These are phyloP conservation scores for Scolopax mira DNA, from an alignment of 2,113 vertebrate genomes.

Conservation along the genomic window DNA sequence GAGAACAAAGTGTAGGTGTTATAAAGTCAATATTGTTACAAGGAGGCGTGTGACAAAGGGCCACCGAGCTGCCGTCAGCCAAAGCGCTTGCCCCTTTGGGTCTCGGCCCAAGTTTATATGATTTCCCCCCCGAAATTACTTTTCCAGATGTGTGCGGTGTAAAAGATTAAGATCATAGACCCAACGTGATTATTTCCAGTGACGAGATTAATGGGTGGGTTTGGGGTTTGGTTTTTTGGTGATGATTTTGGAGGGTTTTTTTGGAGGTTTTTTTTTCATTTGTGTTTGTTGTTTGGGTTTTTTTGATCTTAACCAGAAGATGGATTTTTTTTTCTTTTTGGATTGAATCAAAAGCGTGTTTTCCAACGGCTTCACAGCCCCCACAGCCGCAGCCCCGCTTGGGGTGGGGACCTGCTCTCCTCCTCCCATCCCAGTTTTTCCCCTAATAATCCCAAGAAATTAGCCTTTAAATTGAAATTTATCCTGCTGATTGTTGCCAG, in stretches of 20 bases:
- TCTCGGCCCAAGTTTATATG: too few species aligned
- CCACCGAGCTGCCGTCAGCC: neutral
- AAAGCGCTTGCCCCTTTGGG: rapidly evolving
- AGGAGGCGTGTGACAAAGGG: slow-evolving; percentile 58
- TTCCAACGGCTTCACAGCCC: neutral
- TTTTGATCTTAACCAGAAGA: neutral
- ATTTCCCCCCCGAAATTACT: neutral
- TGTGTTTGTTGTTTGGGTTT: too few species aligned
- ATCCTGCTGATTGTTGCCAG: neutral
- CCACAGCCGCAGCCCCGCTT: neutral
- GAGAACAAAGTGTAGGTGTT: slow-evolving; percentile 60
- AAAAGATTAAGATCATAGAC: neutral
- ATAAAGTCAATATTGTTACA: slow-evolving; percentile 81
- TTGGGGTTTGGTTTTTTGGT: neutral
- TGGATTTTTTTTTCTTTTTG: neutral
- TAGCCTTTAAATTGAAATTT: neutral
- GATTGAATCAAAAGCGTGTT: neutral
- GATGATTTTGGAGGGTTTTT: neutral
- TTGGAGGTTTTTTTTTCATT: too few species aligned
- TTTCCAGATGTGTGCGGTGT: neutral
- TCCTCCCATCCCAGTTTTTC: too few species aligned
- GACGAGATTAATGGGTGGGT: neutral
- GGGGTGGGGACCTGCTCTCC: neutral
- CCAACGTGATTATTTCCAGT: neutral
- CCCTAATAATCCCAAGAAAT: neutral